Evolutionary conservation across 2,113 vertebrate species (phyloP).

Genomic region (Centropristis striata): DNA sequence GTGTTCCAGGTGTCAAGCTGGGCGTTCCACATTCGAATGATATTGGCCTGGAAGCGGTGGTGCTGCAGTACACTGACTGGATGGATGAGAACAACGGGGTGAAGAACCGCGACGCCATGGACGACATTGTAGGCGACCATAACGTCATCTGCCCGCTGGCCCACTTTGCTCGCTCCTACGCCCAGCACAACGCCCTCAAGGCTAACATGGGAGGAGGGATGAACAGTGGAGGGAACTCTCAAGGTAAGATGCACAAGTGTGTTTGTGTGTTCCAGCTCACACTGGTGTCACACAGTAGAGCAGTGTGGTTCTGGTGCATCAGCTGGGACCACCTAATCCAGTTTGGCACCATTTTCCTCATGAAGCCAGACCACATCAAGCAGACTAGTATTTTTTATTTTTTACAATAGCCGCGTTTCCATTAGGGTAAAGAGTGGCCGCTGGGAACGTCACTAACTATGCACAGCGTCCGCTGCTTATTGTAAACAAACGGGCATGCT

Average conservation of each 20-base stretch:
- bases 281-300: background rate
- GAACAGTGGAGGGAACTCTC: conserved; percentile 77
- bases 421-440: no score
- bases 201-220: conserved; percentile 61
- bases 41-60: conserved; percentile 91
- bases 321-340: background rate
- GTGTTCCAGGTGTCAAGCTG: conserved; percentile 87
- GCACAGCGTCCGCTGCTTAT: no score
- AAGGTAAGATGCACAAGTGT: conserved; percentile 61
- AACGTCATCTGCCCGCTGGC: conserved; percentile 93
- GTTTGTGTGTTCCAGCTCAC: background rate
- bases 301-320: background rate
- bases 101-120: conserved; percentile 93
- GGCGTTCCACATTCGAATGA: conserved; percentile 93
- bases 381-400: no score
- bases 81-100: conserved; percentile 89
- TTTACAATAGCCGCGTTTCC: no score
- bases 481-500: no score
- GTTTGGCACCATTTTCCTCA: background rate
- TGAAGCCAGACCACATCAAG: background rate
- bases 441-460: no score
- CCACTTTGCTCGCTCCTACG: conserved; percentile 87
- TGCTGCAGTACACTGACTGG: conserved; percentile 96
- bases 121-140: conserved; percentile 94
- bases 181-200: conserved; percentile 82